phyloP scores from a whole-genome alignment of 2,888 invertebrate species.

The Clepsis dumicolana region DNA sequence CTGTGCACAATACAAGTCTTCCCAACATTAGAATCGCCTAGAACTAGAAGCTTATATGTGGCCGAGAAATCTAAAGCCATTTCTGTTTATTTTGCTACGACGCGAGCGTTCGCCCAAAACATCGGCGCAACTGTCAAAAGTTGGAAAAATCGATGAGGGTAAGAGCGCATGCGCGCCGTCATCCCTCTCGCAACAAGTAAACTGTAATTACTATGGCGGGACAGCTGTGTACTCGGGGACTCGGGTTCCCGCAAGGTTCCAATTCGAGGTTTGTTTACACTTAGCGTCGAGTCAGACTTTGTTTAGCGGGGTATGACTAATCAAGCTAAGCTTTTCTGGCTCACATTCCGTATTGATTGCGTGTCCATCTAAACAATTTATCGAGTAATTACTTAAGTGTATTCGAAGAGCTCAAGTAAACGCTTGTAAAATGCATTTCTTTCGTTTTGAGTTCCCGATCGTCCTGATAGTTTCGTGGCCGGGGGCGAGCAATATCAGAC shows the following conservation, averaged over 20 bases:
- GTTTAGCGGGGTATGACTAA: constrained; percentile 24
- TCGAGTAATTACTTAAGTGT: constrained; percentile 1
- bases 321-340: constrained; percentile 11
- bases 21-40: constrained; percentile 96
- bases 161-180: constrained; percentile 75
- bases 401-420: constrained; percentile 1
- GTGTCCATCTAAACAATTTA: constrained; percentile 2
- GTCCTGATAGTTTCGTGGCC: constrained; percentile 11
- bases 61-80: constrained; percentile 95
- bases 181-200: constrained; percentile 70
- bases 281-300: constrained; percentile 24
- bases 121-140: constrained; percentile 82
- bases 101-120: constrained; percentile 77
- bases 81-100: constrained; percentile 78
- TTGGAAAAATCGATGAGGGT: constrained; percentile 81
- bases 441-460: background rate
- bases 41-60: constrained; percentile 94
- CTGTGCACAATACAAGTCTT: constrained; percentile 96
- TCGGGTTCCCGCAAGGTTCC: constrained; percentile 15
- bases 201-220: constrained; percentile 47
- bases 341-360: constrained; percentile 14
- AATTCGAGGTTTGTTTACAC: constrained; percentile 38
- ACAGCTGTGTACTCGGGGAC: constrained; percentile 32
- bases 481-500: constrained; percentile 18
- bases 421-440: constrained; percentile 3